Evolutionary conservation across 1,140 invertebrate genomes (phyloP).

Genomic region (Calosoma granatense): DNA sequence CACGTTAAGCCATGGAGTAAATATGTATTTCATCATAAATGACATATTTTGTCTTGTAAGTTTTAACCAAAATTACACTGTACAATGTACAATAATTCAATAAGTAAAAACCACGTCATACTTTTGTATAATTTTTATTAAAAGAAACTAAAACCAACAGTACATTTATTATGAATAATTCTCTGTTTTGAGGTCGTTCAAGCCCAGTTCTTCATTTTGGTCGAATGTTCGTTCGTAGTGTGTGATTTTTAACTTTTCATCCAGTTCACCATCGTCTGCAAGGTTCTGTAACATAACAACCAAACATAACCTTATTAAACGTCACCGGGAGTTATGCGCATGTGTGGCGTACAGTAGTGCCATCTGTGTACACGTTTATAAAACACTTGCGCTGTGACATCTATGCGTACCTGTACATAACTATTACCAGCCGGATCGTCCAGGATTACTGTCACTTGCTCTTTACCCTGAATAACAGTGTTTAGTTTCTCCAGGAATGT

Average conservation of each 20-base stretch:
- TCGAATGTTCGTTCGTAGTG: slow-evolving; percentile 79
- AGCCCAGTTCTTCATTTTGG: slow-evolving; percentile 90
- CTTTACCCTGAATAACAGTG: slow-evolving; percentile 53
- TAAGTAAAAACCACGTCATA: too few relatives aligned
- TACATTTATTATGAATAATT: slow-evolving; percentile 43
- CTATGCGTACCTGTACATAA: slow-evolving; percentile 68
- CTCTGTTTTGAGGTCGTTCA: slow-evolving; percentile 96
- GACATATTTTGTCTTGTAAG: too few relatives aligned
- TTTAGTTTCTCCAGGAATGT: slow-evolving; percentile 61
- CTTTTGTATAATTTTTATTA: too few relatives aligned
- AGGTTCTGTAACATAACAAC: slow-evolving; percentile 42
- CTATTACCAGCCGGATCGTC: slow-evolving; percentile 97
- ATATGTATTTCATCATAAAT: too few relatives aligned
- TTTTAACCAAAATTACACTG: too few relatives aligned
- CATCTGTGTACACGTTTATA: neutral
- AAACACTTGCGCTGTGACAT: neutral
- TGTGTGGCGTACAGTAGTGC: neutral
- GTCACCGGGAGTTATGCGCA: neutral
- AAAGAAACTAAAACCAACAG: too few relatives aligned
- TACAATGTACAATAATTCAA: too few relatives aligned
- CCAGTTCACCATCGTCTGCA: slow-evolving; percentile 48
- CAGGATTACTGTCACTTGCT: slow-evolving; percentile 65
- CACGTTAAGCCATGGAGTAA: too few relatives aligned
- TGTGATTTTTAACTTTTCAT: slow-evolving; percentile 56
- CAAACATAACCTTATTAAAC: slow-evolving; percentile 3